Percentiles rank a stretch among this genome's conserved stretches.
Evolutionary conservation across 2,113 vertebrate species (phyloP).

Genomic region (Bambusicola thoracicus): DNA sequence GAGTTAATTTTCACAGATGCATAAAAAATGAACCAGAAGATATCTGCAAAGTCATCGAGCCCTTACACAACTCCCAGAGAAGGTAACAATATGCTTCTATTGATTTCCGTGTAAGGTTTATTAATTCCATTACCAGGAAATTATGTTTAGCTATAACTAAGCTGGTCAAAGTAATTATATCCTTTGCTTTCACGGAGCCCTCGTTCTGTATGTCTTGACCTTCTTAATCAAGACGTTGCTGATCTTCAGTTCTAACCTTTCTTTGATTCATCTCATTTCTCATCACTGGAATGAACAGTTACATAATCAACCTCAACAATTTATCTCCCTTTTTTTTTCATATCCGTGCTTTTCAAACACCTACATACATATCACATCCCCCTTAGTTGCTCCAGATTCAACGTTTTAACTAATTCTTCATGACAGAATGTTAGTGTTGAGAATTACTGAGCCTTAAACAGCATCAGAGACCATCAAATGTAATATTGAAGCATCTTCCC

Average conservation of each 20-base stretch:
- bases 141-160: neutral
- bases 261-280: neutral
- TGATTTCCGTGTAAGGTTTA: neutral
- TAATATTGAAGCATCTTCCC: neutral
- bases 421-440: conserved; percentile 52
- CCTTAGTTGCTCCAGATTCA: conserved; percentile 34
- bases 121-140: neutral
- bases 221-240: neutral
- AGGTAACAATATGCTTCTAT: neutral
- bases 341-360: conserved; percentile 52
- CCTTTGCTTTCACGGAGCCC: neutral
- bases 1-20: neutral
- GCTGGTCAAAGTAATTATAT: neutral
- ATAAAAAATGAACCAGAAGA: neutral
- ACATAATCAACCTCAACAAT: conserved; percentile 18
- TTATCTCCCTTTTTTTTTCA: neutral
- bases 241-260: neutral
- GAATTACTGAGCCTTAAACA: conserved; percentile 25
- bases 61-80: neutral
- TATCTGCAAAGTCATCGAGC: neutral
- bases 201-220: neutral
- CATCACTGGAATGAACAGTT: conserved; percentile 18
- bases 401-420: conserved; percentile 45
- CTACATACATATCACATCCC: conserved; percentile 60
- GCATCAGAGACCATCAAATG: neutral